Conservation (phyloP, 2,797 vertebrate genomes). For the Rhinatrema bivittatum region DNA sequence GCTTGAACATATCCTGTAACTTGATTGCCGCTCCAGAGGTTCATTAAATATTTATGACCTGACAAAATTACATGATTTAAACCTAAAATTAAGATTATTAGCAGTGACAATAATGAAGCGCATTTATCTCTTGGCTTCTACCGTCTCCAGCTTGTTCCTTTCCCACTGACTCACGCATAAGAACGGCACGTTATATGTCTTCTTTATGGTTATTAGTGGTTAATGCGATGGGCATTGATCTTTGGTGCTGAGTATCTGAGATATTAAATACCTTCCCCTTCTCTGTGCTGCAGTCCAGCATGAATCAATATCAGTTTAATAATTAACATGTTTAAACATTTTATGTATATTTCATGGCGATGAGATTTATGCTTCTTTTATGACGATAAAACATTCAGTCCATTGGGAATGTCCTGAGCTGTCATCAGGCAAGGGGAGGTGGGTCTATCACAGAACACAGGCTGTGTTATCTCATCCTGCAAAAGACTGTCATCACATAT, state of each 20-base stretch:
- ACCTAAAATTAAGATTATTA: constrained; percentile 13
- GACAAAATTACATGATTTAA: constrained; percentile 14
- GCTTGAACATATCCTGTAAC: too few species aligned
- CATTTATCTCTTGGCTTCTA: constrained; percentile 19
- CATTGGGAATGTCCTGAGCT: constrained; percentile 35
- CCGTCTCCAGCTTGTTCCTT: constrained; percentile 13
- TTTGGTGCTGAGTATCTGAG: constrained; percentile 43
- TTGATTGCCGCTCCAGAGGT: too few species aligned
- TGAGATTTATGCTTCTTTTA: constrained; percentile 67
- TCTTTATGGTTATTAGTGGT: constrained; percentile 62
- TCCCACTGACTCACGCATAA: constrained; percentile 14
- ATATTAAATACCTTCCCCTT: constrained; percentile 64
- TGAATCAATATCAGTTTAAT: constrained; percentile 72
- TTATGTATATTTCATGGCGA: constrained; percentile 65
- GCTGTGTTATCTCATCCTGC: too few species aligned
- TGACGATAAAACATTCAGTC: constrained; percentile 64
- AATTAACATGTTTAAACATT: constrained; percentile 71
- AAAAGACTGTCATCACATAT: too few species aligned
- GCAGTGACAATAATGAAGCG: background rate
- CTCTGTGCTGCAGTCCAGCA: constrained; percentile 56
- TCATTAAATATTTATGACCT: constrained; percentile 26
- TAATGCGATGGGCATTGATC: constrained; percentile 64
- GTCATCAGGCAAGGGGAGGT: too few species aligned
- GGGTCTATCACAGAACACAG: too few species aligned
- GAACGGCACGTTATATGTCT: constrained; percentile 40